These are phyloP conservation scores for Mastomys natalensis DNA, from an alignment of 2,113 vertebrate genomes.

Conservation along the genomic window DNA sequence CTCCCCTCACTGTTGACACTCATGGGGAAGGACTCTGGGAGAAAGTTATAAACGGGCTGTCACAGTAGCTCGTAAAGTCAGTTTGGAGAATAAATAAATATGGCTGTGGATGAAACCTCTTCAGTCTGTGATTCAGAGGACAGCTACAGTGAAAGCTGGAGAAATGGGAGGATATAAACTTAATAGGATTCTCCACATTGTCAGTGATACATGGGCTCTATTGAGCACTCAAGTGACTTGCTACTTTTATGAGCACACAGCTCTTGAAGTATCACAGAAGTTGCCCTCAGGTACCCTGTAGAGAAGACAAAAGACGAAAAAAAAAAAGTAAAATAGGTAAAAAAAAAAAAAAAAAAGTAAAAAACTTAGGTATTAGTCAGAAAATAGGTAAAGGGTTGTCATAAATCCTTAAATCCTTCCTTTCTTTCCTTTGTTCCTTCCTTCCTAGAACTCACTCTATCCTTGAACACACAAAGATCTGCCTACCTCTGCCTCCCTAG, in stretches of 20 bases:
- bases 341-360: conserved; percentile 58
- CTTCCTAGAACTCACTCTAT: neutral
- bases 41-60: neutral
- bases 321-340: too few species aligned
- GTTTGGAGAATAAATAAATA: conserved; percentile 37
- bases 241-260: neutral
- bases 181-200: neutral
- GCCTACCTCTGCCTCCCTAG: neutral
- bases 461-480: neutral
- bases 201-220: neutral
- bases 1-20: neutral
- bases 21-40: neutral
- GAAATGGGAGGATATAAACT: neutral
- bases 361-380: neutral
- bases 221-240: neutral
- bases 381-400: conserved; percentile 29
- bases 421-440: too few species aligned
- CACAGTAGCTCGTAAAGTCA: neutral
- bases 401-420: neutral
- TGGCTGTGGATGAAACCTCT: neutral
- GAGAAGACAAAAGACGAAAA: neutral
- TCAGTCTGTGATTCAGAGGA: neutral
- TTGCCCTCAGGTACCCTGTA: conserved; percentile 10
- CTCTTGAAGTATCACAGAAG: conserved; percentile 41
- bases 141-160: neutral